Conservation (phyloP, 35 echinoderm and acorn worm genomes). For the Ophioderma brevispina region DNA sequence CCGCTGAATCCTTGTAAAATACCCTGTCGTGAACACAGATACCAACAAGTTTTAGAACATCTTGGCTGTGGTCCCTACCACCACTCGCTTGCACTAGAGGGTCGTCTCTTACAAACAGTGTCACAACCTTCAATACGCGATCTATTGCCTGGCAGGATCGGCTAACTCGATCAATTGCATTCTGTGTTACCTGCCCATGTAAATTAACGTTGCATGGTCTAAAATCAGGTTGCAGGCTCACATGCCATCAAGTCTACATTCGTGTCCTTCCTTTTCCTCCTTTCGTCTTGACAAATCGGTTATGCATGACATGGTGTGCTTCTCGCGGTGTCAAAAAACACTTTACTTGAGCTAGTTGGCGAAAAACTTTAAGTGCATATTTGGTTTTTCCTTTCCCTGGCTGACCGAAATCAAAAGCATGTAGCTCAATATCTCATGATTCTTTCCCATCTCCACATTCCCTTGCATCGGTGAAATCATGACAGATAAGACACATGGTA, state of each 20-base stretch:
- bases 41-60: not conserved
- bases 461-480: constrained; percentile 61
- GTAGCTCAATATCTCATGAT: constrained; percentile 55
- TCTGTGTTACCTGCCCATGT: not conserved
- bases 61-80: not conserved
- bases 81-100: not conserved
- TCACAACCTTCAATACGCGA: not conserved
- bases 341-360: not conserved
- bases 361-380: constrained; percentile 35
- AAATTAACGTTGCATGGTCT: not conserved
- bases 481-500: constrained; percentile 42
- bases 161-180: not conserved
- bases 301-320: constrained; percentile 44
- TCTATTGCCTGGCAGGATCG: not conserved
- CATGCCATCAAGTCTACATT: constrained; percentile 48
- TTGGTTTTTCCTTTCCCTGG: constrained; percentile 45
- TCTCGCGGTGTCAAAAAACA: constrained; percentile 25
- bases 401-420: constrained; percentile 42
- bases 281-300: constrained; percentile 47
- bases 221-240: not conserved
- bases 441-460: constrained; percentile 48
- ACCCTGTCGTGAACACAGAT: not conserved
- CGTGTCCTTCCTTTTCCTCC: constrained; percentile 24
- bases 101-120: not conserved
- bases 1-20: not conserved